phyloP scores from a whole-genome alignment of 2,888 invertebrate genomes.

The Tetramorium bicarinatum region DNA sequence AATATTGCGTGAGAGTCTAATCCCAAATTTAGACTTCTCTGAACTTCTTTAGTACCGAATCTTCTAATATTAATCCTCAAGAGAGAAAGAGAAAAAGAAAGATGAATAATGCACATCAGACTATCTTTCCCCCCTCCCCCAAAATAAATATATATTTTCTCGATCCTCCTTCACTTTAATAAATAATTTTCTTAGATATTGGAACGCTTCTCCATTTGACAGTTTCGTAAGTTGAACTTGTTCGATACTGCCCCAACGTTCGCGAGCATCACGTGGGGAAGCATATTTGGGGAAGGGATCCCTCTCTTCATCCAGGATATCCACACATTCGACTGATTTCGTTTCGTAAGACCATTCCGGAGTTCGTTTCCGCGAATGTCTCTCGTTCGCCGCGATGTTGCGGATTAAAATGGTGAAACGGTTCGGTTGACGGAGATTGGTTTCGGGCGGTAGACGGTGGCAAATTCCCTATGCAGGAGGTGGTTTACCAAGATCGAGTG shows the following conservation, averaged over 20 bases:
- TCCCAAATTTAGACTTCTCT: neutral
- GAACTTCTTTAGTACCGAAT: neutral
- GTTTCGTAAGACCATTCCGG: conserved; percentile 38
- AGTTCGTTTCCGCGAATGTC: conserved; percentile 58
- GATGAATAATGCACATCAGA: neutral
- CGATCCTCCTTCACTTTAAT: neutral
- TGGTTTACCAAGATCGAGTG: conserved; percentile 60
- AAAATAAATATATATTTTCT: neutral
- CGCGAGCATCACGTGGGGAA: neutral
- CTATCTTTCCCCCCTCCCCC: neutral
- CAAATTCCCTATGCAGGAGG: conserved; percentile 59
- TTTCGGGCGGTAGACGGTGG: conserved; percentile 47
- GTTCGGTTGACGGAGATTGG: conserved; percentile 60
- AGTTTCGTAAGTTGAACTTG: neutral
- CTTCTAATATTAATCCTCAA: neutral
- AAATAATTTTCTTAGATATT: conserved; percentile 26
- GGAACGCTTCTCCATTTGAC: neutral
- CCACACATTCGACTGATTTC: conserved; percentile 33
- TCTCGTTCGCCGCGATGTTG: conserved; percentile 63
- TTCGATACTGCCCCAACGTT: neutral
- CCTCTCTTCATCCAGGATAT: conserved; percentile 11
- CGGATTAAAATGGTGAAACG: conserved; percentile 65
- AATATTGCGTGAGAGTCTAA: neutral
- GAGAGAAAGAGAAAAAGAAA: neutral
- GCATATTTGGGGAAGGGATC: neutral